Evolutionary conservation across 2,888 invertebrate genomes (phyloP), one percentile per base, ranked within the genome.

Genomic region (Elysia crispata): DNA sequence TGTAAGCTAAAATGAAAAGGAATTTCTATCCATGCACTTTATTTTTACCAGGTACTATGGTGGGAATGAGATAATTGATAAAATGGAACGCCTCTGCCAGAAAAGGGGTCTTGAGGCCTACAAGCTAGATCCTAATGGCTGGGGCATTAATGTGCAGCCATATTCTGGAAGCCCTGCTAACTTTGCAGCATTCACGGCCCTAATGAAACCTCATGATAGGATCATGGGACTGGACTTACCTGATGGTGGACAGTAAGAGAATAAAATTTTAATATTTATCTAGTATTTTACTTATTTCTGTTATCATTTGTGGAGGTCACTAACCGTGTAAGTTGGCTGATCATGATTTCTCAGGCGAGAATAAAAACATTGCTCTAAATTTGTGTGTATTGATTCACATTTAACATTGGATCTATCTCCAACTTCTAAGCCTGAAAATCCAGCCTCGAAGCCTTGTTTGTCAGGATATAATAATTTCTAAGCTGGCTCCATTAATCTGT

Each of bases 151-250:
- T 81, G 92, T 92, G 1, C 99, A 99, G 91, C 97, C 98, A 0
- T 97, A 98, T 91, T 98, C 98, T 76, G 96, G 96, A 87, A 97
- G 97, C n/a, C 99, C 99, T 23, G 99, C 98, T 5, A 99, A 99
- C 93, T 96, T 60, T 60, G 60, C 60, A 20, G 60, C 60, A 20
- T 60, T 60, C 60, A 60, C 60, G 15, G 60, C 95, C 50, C 85
- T 93, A 15, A 90, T 93, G 78, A 96, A 96, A 85, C 97, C 98
- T 1, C 98, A 98, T 92, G 98, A 97, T 77, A 94, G 98, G 81
- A 98, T 99, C 87, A 99, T 99, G 99, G 95, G 92, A 1, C 93
- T 99, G 75, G 98, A 98, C 93, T 93, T 99, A 80, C 98, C 98
- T 0, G 98, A 99, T 91, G 99, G 99, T 85, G 99, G 99, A 1